A percentile compares a stretch with the other conserved stretches of the same genome.
Evolutionary conservation across 1,140 invertebrate species (phyloP).

Genomic region (Drosophila repletoides): DNA sequence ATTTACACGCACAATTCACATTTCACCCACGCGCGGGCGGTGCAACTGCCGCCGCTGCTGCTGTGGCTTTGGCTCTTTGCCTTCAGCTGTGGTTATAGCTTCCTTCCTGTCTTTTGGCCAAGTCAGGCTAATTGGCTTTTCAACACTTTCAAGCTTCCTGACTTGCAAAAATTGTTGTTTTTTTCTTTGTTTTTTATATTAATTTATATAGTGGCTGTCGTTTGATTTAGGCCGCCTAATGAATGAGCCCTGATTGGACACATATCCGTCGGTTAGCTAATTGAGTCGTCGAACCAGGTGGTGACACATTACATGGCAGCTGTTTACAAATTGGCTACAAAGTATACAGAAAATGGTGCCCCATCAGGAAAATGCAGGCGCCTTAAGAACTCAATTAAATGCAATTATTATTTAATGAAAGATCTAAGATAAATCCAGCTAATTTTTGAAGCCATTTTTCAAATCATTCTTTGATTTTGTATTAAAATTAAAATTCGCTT

Average conservation of each 20-base stretch:
- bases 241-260: constrained; percentile 64
- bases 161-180: not conserved
- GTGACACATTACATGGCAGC: constrained; percentile 40
- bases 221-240: constrained; percentile 54
- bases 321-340: constrained; percentile 44
- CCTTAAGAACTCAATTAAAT: too few relatives aligned
- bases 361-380: not conserved
- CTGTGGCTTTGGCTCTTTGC: constrained; percentile 8
- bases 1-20: constrained; percentile 56
- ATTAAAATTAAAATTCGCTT: too few relatives aligned
- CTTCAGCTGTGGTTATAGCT: constrained; percentile 61
- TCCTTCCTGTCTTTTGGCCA: constrained; percentile 63
- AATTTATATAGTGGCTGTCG: constrained; percentile 6
- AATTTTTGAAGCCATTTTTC: too few relatives aligned
- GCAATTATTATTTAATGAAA: too few relatives aligned
- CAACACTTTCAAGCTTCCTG: constrained; percentile 73
- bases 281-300: constrained; percentile 75
- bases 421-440: too few relatives aligned
- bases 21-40: constrained; percentile 21
- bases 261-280: constrained; percentile 76
- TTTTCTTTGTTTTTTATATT: constrained; percentile 2
- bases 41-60: not conserved
- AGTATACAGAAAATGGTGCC: not conserved
- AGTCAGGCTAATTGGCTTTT: constrained; percentile 76
- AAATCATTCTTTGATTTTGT: too few relatives aligned